phyloP scores from a whole-genome alignment of 2,113 vertebrate species.

The Athene noctua region DNA sequence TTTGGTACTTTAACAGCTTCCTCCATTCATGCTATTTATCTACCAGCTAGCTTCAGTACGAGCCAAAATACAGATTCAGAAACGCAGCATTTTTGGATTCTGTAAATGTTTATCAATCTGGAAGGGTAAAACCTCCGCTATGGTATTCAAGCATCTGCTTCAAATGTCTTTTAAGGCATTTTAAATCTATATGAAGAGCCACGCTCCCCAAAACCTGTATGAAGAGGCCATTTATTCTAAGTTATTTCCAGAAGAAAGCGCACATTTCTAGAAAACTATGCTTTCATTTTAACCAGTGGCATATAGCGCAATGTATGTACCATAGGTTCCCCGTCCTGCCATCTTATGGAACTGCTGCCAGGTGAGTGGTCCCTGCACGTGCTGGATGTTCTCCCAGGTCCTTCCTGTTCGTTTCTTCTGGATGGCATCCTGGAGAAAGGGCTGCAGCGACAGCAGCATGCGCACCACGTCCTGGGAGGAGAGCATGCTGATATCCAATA shows the following conservation, averaged over 20 bases:
- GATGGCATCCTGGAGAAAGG: slow-evolving; percentile 96
- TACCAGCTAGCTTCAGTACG: not conserved
- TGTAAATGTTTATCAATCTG: not conserved
- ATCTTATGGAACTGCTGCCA: slow-evolving; percentile 99
- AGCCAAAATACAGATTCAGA: not conserved
- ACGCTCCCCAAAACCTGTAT: not conserved
- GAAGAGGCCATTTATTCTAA: not conserved
- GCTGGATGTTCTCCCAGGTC: slow-evolving; percentile 99
- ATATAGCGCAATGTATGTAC: slow-evolving; percentile 44
- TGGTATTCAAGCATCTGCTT: accelerated
- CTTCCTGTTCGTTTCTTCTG: slow-evolving; percentile 96
- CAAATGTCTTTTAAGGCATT: not conserved
- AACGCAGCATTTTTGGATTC: not conserved
- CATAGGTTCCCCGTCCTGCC: slow-evolving; percentile 95
- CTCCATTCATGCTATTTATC: not conserved
- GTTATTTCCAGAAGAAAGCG: not conserved
- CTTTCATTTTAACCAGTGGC: not conserved
- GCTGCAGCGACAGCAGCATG: slow-evolving; percentile 94
- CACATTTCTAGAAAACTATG: not conserved
- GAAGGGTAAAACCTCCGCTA: not conserved
- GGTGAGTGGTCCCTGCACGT: slow-evolving; percentile 95
- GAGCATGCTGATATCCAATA: slow-evolving; percentile 93
- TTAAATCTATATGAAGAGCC: not conserved
- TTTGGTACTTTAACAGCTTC: not conserved
- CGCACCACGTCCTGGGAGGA: slow-evolving; percentile 97